Conservation (phyloP, 2,888 invertebrate genomes). For the Trichopria drosophilae region DNA sequence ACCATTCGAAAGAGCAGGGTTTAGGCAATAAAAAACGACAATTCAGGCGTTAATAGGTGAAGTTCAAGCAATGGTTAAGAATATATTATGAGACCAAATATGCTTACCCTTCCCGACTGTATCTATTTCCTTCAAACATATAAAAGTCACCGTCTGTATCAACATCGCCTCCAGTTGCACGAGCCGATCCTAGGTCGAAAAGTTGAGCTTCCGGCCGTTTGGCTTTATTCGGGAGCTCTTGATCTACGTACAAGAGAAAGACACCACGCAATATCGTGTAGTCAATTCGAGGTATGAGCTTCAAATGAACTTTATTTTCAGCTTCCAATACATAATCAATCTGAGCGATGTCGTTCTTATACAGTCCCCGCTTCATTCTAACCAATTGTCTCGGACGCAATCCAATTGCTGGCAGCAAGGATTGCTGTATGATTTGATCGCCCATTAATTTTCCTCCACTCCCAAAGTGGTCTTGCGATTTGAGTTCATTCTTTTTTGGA, state of each 20-base stretch:
- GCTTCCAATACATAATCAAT: constrained; percentile 66
- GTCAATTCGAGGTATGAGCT: constrained; percentile 66
- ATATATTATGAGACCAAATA: too few relatives aligned
- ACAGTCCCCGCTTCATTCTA: constrained; percentile 61
- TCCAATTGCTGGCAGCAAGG: constrained; percentile 62
- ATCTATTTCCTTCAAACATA: constrained; percentile 94
- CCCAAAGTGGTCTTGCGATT: constrained; percentile 23
- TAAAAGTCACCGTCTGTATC: constrained; percentile 96
- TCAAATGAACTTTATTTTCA: constrained; percentile 64
- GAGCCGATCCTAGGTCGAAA: constrained; percentile 93
- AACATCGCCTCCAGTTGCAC: constrained; percentile 92
- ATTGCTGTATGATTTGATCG: constrained; percentile 66
- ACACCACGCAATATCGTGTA: constrained; percentile 63
- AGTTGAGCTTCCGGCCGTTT: constrained; percentile 88
- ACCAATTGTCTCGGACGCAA: constrained; percentile 65
- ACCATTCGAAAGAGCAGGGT: too few relatives aligned
- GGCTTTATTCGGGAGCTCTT: constrained; percentile 86
- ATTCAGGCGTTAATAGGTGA: too few relatives aligned
- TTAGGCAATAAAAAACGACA: too few relatives aligned
- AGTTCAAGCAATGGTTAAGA: too few relatives aligned
- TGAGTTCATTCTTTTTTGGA: constrained; percentile 81
- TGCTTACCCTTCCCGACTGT: constrained; percentile 78
- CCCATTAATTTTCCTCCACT: constrained; percentile 56
- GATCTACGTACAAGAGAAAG: constrained; percentile 59
- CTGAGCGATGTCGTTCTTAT: constrained; percentile 64